Conservation (phyloP, 2,888 invertebrate species). For the Dasypolia templi region DNA sequence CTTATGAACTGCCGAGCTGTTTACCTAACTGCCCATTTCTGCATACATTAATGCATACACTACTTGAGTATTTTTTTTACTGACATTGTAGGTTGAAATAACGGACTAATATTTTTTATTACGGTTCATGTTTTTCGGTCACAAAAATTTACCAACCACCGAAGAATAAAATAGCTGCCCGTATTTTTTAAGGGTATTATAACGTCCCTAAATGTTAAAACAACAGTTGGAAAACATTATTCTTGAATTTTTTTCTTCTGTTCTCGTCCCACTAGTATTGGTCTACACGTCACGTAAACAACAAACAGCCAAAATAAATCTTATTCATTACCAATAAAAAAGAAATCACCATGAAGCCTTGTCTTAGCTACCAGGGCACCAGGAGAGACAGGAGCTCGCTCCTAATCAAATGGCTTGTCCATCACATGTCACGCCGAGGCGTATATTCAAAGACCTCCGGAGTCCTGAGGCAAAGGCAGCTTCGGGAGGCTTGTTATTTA, state of each 20-base stretch:
- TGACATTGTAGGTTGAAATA: neutral
- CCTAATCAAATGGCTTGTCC: slow-evolving; percentile 58
- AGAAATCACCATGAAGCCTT: slow-evolving; percentile 11
- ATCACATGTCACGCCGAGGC: slow-evolving; percentile 48
- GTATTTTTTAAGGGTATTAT: neutral
- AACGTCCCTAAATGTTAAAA: neutral
- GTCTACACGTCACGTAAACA: neutral
- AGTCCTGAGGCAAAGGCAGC: slow-evolving; percentile 1
- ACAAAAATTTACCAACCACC: neutral
- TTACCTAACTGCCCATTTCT: neutral
- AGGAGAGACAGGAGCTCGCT: slow-evolving; percentile 24
- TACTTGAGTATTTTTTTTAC: neutral
- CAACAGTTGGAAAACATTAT: neutral
- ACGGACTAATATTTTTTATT: neutral
- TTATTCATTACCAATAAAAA: slow-evolving; percentile 18
- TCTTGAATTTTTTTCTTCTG: no score
- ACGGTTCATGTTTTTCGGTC: neutral
- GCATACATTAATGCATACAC: neutral
- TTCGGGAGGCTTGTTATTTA: neutral
- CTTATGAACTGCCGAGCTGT: neutral
- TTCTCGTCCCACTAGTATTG: neutral
- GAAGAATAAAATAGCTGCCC: neutral
- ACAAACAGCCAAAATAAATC: neutral
- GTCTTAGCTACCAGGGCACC: slow-evolving; percentile 5
- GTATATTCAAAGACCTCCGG: slow-evolving; percentile 29